These are phyloP conservation scores for Xanthia togata DNA, from an alignment of 2,888 invertebrate genomes.

Conservation along the genomic window DNA sequence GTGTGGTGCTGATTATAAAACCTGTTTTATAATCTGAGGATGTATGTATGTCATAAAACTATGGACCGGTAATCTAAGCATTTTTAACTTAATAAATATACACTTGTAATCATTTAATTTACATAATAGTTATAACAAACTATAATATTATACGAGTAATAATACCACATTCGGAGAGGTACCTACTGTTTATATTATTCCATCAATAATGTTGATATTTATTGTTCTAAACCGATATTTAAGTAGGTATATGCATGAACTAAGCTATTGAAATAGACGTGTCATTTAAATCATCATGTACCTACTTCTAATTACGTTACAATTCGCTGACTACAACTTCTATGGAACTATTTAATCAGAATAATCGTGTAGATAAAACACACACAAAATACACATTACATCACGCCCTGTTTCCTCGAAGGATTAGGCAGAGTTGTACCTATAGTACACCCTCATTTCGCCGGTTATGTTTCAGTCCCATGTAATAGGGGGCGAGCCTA, in stretches of 20 bases:
- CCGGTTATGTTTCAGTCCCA: no score
- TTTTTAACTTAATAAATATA: neutral
- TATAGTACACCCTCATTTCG: no score
- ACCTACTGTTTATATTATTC: neutral
- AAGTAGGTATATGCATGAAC: constrained; percentile 6
- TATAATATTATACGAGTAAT: neutral
- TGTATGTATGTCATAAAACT: neutral
- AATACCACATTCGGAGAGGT: neutral
- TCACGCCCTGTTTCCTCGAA: no score
- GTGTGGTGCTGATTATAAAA: no score
- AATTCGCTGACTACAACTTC: constrained; percentile 10
- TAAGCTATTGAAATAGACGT: constrained; percentile 26
- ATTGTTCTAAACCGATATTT: constrained; percentile 27
- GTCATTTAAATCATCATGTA: constrained; percentile 28
- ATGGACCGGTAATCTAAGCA: neutral
- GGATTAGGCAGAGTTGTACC: no score
- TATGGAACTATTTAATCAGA: neutral
- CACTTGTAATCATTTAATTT: neutral
- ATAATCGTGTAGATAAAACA: neutral
- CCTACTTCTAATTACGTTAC: constrained; percentile 29
- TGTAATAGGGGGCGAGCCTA: no score
- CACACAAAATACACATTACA: no score
- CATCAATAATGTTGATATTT: neutral
- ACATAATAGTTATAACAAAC: neutral
- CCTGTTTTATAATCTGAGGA: no score